These are phyloP conservation scores for Tragopan temminckii DNA, from an alignment of 2,797 vertebrate species.

Conservation along the genomic window DNA sequence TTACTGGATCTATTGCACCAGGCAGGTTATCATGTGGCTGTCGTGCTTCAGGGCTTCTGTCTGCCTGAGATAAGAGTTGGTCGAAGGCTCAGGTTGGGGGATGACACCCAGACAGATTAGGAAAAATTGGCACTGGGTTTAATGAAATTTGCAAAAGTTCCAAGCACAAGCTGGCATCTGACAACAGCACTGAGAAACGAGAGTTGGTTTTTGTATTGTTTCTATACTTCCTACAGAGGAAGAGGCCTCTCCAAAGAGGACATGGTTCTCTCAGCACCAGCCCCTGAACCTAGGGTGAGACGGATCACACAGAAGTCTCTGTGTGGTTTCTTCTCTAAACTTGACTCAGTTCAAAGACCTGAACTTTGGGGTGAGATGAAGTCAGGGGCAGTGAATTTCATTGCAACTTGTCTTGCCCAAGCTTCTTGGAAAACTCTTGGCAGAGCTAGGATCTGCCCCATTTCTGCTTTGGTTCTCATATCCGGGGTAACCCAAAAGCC, in stretches of 20 bases:
- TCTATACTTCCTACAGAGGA: neutral
- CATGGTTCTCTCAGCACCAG: neutral
- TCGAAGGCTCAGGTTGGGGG: neutral
- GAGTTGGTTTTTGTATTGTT: neutral
- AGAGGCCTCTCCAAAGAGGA: neutral
- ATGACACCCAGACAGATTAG: constrained; percentile 2
- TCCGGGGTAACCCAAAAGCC: neutral
- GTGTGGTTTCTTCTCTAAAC: neutral
- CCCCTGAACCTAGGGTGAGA: neutral
- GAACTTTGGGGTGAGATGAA: neutral
- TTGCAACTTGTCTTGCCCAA: neutral
- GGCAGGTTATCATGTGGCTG: neutral
- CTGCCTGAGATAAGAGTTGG: neutral
- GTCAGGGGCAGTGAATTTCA: neutral
- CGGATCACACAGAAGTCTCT: neutral
- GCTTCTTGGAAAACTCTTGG: neutral
- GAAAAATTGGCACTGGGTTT: neutral
- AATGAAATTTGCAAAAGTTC: neutral
- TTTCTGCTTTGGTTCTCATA: neutral
- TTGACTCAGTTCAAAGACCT: neutral
- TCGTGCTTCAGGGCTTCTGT: neutral
- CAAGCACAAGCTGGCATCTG: neutral
- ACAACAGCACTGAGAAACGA: neutral
- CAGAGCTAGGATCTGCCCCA: neutral
- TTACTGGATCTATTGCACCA: neutral